These are phyloP conservation scores for Lacerta agilis DNA, from an alignment of 2,797 vertebrate genomes.

Conservation along the genomic window DNA sequence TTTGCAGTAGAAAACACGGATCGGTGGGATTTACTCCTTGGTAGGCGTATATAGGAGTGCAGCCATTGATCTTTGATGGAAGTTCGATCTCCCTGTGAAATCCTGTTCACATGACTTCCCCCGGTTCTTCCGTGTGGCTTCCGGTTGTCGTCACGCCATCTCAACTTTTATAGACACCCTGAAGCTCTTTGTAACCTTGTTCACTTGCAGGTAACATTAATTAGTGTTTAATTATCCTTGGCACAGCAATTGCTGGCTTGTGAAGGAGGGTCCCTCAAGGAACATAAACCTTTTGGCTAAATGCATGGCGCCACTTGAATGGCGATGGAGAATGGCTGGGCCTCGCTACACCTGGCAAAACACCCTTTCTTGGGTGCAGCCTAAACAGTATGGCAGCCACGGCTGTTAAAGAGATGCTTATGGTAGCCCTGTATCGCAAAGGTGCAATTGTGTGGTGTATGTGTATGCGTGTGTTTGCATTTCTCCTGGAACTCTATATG, in stretches of 20 bases:
- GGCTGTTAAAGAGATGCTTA: too few species aligned
- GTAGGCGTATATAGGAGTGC: neutral
- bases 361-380: neutral
- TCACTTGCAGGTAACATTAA: neutral
- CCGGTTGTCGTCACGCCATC: neutral
- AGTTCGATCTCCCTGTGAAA: neutral
- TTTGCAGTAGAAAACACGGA: too few species aligned
- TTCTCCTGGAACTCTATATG: neutral
- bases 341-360: neutral
- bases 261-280: constrained; percentile 15
- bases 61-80: neutral
- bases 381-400: neutral
- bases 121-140: neutral
- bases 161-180: constrained; percentile 31
- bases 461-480: too few species aligned
- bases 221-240: constrained; percentile 42
- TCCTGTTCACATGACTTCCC: neutral
- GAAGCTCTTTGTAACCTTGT: constrained; percentile 27
- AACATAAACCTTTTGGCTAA: constrained; percentile 21
- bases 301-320: neutral
- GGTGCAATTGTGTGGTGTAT: too few species aligned
- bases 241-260: neutral
- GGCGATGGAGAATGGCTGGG: neutral
- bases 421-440: neutral
- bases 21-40: neutral